Evolutionary conservation across 2,797 vertebrate genomes (phyloP).

Genomic region (Sebastes melanostomus): DNA sequence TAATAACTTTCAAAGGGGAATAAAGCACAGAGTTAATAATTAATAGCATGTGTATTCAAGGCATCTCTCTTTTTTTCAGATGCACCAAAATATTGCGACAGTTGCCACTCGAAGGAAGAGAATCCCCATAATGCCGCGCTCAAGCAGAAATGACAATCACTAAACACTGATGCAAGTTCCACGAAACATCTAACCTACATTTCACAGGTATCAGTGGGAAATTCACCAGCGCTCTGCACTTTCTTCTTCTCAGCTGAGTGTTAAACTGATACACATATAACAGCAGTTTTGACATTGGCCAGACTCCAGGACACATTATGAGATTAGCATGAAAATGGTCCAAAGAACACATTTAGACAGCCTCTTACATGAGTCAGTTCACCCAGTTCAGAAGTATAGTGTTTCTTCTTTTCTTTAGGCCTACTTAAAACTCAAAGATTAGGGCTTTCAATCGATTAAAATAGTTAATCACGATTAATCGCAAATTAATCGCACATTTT

Average conservation of each 20-base stretch:
- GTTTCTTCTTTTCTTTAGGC: not conserved
- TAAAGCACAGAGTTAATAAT: slow-evolving; percentile 86
- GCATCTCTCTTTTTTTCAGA: slow-evolving; percentile 76
- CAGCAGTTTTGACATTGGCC: not conserved
- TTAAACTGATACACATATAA: not conserved
- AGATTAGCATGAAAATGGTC: not conserved
- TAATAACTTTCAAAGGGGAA: slow-evolving; percentile 87
- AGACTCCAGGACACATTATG: not conserved
- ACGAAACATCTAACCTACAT: slow-evolving; percentile 74
- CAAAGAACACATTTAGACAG: not conserved
- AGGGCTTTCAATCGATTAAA: too few species aligned
- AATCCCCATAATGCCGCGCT: slow-evolving; percentile 64
- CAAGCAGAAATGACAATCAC: slow-evolving; percentile 51
- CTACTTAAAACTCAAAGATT: not conserved
- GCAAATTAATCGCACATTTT: too few species aligned
- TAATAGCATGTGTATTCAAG: slow-evolving; percentile 87
- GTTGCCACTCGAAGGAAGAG: slow-evolving; percentile 76
- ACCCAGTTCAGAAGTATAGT: not conserved
- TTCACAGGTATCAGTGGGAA: slow-evolving; percentile 51
- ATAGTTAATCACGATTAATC: too few species aligned
- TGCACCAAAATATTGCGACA: slow-evolving; percentile 81
- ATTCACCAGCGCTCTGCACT: not conserved
- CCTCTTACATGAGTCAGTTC: not conserved
- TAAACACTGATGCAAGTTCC: slow-evolving; percentile 69
- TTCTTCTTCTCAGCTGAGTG: not conserved